These are phyloP conservation scores for Loriculus beryllinus DNA, from an alignment of 2,797 vertebrate species.

Conservation along the genomic window DNA sequence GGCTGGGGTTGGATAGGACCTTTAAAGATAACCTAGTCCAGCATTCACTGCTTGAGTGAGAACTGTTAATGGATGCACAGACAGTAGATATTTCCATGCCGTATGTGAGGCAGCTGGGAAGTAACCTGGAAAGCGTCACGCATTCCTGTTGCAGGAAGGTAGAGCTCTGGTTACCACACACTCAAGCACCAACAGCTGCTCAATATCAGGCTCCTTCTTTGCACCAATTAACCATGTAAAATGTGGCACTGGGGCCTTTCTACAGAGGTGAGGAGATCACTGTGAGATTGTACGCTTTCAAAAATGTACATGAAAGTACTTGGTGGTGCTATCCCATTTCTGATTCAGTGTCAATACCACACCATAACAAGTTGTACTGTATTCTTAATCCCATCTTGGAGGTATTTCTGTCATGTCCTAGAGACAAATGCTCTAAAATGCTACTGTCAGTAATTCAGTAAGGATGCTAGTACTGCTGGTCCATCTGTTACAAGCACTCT, in stretches of 20 bases:
- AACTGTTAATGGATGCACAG: background rate
- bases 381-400: background rate
- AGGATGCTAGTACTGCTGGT: background rate
- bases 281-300: background rate
- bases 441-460: background rate
- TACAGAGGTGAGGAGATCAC: background rate
- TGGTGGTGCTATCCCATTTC: background rate
- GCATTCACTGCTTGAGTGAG: background rate
- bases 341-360: background rate
- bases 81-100: background rate
- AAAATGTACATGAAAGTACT: background rate
- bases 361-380: background rate
- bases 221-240: background rate
- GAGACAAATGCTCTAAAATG: background rate
- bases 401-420: background rate
- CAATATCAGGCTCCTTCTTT: background rate
- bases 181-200: background rate
- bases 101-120: background rate
- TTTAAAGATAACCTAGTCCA: background rate
- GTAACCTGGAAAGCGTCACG: background rate
- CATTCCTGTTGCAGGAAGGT: background rate
- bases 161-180: background rate
- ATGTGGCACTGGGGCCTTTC: background rate
- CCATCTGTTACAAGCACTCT: background rate
- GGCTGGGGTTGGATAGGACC: accelerated